These are phyloP conservation scores for Hystrix cristata DNA, from an alignment of 2,113 vertebrate genomes.

Conservation along the genomic window DNA sequence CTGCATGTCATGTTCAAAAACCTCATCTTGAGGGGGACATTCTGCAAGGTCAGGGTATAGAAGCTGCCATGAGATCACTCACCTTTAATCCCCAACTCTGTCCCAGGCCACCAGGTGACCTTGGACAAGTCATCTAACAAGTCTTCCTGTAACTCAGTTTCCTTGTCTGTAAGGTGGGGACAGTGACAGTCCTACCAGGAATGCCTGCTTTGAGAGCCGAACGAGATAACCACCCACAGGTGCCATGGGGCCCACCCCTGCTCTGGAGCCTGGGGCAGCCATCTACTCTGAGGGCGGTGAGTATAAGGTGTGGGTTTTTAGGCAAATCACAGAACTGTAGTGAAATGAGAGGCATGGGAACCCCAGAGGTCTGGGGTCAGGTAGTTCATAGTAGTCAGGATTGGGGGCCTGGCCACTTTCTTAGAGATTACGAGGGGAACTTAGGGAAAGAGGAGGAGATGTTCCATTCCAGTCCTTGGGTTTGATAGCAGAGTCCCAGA, in stretches of 20 bases:
- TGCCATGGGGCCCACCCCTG: not conserved
- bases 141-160: conserved; percentile 48
- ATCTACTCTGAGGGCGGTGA: not conserved
- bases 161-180: not conserved
- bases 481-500: not conserved
- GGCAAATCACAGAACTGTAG: not conserved
- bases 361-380: not conserved
- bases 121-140: not conserved
- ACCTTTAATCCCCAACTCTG: not conserved
- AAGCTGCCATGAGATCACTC: not conserved
- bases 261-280: not conserved
- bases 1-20: not conserved
- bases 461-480: not conserved
- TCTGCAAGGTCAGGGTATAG: not conserved
- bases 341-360: not conserved
- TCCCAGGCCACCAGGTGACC: not conserved
- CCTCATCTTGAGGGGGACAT: not conserved
- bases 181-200: not conserved
- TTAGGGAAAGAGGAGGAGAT: not conserved
- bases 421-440: not conserved
- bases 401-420: not conserved
- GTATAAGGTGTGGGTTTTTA: not conserved
- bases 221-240: not conserved
- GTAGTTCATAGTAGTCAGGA: not conserved
- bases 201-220: not conserved